Evolutionary conservation across 2,113 vertebrate species (phyloP).

Genomic region (Sardina pilchardus): DNA sequence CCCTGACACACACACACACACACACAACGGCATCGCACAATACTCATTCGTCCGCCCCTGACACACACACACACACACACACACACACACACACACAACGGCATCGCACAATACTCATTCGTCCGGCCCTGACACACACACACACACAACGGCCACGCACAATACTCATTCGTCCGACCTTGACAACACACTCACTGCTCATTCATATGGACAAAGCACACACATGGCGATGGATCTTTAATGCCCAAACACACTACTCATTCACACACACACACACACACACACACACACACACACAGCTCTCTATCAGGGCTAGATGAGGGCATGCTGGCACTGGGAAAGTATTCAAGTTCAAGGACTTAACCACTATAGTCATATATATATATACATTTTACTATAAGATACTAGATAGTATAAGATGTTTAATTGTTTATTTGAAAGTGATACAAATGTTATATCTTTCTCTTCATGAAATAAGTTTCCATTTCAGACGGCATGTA

Average conservation of each 20-base stretch:
- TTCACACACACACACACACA: no score
- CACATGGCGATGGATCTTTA: background rate
- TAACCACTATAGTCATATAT: no score
- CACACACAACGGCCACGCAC: constrained; percentile 71
- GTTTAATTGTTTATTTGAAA: background rate
- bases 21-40: constrained; percentile 66
- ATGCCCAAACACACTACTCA: background rate
- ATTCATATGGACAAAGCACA: background rate
- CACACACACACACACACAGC: no score
- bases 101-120: constrained; percentile 81
- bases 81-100: constrained; percentile 40
- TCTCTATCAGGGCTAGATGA: no score
- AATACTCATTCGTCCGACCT: constrained; percentile 71
- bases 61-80: background rate
- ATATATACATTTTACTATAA: background rate
- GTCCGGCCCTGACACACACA: constrained; percentile 27
- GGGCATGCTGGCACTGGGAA: no score
- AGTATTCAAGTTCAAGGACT: no score
- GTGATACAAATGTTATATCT: background rate
- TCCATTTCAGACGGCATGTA: background rate
- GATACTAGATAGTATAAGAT: background rate
- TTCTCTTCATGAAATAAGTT: background rate
- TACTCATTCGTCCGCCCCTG: background rate
- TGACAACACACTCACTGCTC: constrained; percentile 30
- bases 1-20: background rate